phyloP scores from a whole-genome alignment of 2,797 vertebrate genomes.

The Gallinago nigripennis region DNA sequence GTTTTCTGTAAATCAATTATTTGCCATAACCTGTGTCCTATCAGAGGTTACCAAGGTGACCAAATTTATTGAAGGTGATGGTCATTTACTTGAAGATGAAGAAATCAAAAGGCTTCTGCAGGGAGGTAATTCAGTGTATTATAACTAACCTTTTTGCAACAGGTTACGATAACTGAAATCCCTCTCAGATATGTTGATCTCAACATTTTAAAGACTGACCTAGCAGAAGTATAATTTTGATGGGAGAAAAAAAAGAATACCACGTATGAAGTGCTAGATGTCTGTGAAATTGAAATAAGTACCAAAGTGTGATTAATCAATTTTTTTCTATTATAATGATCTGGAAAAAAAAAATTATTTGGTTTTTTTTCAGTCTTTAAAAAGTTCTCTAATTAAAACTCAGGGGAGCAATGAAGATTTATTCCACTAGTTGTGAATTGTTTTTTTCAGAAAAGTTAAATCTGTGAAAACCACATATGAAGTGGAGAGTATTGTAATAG shows the following conservation, averaged over 20 bases:
- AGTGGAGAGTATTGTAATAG: background rate
- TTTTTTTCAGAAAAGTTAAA: background rate
- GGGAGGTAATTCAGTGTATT: conserved; percentile 83
- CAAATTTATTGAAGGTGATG: conserved; percentile 85
- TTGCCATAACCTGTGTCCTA: conserved; percentile 79
- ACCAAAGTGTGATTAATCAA: background rate
- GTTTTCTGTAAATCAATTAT: conserved; percentile 60
- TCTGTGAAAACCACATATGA: background rate
- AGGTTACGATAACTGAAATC: conserved; percentile 51
- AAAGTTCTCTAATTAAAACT: conserved; percentile 67
- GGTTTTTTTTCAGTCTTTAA: conserved; percentile 76
- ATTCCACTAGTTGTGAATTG: conserved; percentile 29
- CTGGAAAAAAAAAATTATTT: background rate
- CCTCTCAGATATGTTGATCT: background rate
- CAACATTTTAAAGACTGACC: conserved; percentile 83
- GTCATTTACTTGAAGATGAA: conserved; percentile 84
- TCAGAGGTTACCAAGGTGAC: conserved; percentile 86
- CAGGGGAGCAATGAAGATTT: conserved; percentile 80
- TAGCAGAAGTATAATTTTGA: background rate
- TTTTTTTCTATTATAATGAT: background rate
- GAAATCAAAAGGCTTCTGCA: conserved; percentile 85
- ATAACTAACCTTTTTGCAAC: conserved; percentile 74
- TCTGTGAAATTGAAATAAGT: background rate
- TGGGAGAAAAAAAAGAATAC: background rate
- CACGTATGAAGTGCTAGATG: background rate